Conservation (phyloP, 2,797 vertebrate genomes). For the Mycteria americana region DNA sequence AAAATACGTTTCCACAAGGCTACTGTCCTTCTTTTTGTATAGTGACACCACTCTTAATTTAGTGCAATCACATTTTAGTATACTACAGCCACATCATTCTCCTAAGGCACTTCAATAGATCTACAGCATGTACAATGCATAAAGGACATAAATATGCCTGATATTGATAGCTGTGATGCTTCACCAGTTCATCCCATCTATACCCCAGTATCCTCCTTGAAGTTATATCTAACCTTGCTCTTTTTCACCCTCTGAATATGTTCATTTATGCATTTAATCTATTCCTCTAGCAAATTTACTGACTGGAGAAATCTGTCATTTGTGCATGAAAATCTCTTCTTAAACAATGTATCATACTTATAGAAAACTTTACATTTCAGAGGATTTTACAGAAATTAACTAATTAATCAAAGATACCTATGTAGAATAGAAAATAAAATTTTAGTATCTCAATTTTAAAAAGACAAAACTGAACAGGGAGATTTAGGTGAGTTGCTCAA, state of each 20-base stretch:
- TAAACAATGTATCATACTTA: not conserved
- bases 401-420: not conserved
- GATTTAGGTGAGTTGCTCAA: not conserved
- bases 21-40: not conserved
- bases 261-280: slow-evolving; percentile 23
- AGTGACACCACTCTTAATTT: not conserved
- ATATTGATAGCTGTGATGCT: not conserved
- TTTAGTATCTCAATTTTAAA: not conserved
- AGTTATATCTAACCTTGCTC: not conserved
- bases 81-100: not conserved
- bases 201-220: not conserved
- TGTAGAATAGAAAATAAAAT: not conserved
- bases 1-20: not conserved
- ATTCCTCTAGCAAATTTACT: not conserved
- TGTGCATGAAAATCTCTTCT: not conserved
- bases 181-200: not conserved
- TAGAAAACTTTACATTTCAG: not conserved
- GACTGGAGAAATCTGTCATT: not conserved
- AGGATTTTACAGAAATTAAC: not conserved
- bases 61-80: not conserved
- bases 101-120: not conserved
- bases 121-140: not conserved
- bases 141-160: not conserved
- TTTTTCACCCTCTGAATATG: not conserved
- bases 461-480: not conserved